Base-by-base conservation (phyloP, 2,888 invertebrate species). In the Scaptomyza tumidula region DNA sequence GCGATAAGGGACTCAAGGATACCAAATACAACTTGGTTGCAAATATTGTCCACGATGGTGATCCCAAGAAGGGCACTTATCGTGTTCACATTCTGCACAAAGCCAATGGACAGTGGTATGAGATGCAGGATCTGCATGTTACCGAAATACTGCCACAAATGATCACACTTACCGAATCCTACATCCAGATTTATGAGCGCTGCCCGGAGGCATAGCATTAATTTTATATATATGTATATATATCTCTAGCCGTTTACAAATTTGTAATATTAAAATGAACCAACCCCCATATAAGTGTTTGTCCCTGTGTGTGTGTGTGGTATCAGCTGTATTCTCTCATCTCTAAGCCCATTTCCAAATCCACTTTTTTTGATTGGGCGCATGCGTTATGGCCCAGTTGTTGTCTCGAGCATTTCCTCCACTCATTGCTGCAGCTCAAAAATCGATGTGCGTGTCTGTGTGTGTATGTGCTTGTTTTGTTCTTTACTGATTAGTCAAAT, bases 151-250 rank as follows among this genome's bases (percentile, higher is more conserved):
- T 99, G 64, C 99, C 99, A 5, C 99, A 99, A 93, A 99, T 99
- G 99, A 99, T 99, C 69, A 99, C 99, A 0, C 93, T 99, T 19
- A 99, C 99, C 1, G 99, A 99, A 93, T 98, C 99, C 4, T 99
- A 99, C 91, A 98, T 99, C 90, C 99, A 99, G 92, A 95, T 96
- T 84, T 95, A 95, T 92, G 95, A 95, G 61, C 89, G 86, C 37
- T 86, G 90, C 64, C 44, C 66, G 9, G 90, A 90, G 9, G 62
- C 77, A 31, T 71, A 68, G 59, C 39, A 39, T 29, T 55, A 72
- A 62, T 55, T 35, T 35, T 56, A 16, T 24, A 43, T 45, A 37
- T 50, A 57, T 54, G 24, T 24, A 24, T 24, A 24, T 24, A 24
- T 24, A 24, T 24, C 2, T 3, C 24, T 24, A 55, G 27, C 39